Conservation (phyloP, 2,888 invertebrate genomes). For the Sesia bembeciformis region DNA sequence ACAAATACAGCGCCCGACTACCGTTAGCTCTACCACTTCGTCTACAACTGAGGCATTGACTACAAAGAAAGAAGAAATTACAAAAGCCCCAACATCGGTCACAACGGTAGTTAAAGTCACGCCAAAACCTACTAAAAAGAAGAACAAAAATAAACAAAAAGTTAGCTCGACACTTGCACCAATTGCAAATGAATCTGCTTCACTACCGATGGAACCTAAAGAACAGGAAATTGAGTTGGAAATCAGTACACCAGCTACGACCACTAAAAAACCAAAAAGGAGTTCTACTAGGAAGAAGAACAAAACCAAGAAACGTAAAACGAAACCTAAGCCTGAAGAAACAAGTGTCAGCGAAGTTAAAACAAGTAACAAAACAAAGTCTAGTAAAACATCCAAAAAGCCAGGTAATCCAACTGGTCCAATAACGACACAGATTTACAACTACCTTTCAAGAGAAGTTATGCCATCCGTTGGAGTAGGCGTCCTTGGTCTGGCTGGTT, state of each 20-base stretch:
- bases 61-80: constrained; percentile 32
- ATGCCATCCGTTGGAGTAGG: constrained; percentile 88
- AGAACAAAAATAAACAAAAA: constrained; percentile 56
- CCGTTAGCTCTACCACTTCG: constrained; percentile 20
- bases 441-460: constrained; percentile 84
- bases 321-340: constrained; percentile 51
- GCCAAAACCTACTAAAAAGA: constrained; percentile 51
- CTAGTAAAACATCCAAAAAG: constrained; percentile 48
- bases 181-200: constrained; percentile 39
- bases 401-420: constrained; percentile 68
- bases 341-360: constrained; percentile 48
- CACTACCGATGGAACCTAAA: constrained; percentile 62
- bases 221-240: constrained; percentile 66
- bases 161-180: constrained; percentile 31
- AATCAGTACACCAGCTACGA: constrained; percentile 57
- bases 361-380: constrained; percentile 72
- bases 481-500: constrained; percentile 81
- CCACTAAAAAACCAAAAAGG: constrained; percentile 66
- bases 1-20: constrained; percentile 28
- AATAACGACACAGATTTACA: constrained; percentile 83
- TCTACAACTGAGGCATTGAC: constrained; percentile 32
- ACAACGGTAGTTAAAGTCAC: constrained; percentile 30
- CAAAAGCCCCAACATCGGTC: constrained; percentile 25
- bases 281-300: constrained; percentile 64
- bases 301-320: constrained; percentile 76